Conservation (phyloP, 2,888 invertebrate species). For the Philhelius pedissequus region DNA sequence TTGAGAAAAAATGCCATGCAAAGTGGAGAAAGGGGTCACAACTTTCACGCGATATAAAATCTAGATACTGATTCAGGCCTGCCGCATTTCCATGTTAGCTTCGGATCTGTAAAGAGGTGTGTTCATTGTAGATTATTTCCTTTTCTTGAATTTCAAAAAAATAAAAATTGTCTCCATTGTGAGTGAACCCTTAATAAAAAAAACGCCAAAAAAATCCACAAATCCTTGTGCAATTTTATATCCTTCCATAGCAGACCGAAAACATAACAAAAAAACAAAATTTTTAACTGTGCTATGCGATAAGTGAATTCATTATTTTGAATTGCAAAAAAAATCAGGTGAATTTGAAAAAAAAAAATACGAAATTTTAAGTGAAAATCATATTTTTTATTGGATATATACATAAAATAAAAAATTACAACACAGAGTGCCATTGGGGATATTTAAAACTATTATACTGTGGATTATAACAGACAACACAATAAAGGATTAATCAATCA, state of each 20-base stretch:
- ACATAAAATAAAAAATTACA: constrained; percentile 28
- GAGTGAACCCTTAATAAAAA: constrained; percentile 11
- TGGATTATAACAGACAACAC: constrained; percentile 55
- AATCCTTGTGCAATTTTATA: constrained; percentile 34
- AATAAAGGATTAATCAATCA: constrained; percentile 55
- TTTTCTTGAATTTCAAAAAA: constrained; percentile 18
- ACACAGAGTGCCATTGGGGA: constrained; percentile 60
- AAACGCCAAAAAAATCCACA: constrained; percentile 1
- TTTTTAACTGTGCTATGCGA: constrained; percentile 18
- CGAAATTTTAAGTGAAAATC: constrained; percentile 29
- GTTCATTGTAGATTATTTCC: constrained; percentile 47
- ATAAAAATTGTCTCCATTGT: constrained; percentile 58
- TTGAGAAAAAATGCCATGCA: constrained; percentile 69
- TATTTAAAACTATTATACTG: constrained; percentile 48
- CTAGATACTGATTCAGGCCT: constrained; percentile 77
- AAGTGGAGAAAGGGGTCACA: constrained; percentile 79
- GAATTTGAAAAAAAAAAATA: constrained; percentile 10
- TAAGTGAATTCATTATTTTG: constrained; percentile 15
- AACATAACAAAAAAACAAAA: constrained; percentile 16
- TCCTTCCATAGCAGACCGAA: constrained; percentile 13
- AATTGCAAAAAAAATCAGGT: constrained; percentile 9
- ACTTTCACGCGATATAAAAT: constrained; percentile 80
- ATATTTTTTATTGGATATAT: constrained; percentile 31
- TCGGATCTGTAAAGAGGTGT: constrained; percentile 77
- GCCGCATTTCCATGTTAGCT: constrained; percentile 79